Evolutionary conservation across 2,888 invertebrate species (phyloP).

Genomic region (Furcula furcula): DNA sequence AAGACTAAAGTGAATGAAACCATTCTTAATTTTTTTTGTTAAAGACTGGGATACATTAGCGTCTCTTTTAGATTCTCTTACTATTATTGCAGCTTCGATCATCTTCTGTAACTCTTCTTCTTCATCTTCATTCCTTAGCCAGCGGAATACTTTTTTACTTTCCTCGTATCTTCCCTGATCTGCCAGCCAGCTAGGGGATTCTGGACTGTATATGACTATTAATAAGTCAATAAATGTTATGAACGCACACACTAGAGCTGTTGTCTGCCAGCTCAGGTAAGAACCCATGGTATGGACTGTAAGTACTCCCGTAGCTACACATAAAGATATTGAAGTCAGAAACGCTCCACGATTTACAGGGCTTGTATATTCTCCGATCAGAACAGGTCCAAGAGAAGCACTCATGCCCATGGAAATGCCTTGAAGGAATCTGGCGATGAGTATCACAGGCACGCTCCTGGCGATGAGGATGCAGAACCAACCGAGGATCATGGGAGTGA

Average conservation of each 20-base stretch:
- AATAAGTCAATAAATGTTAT: conserved; percentile 65
- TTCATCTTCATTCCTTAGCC: conserved; percentile 71
- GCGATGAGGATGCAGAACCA: conserved; percentile 69
- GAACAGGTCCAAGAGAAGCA: conserved; percentile 62
- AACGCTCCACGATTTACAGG: conserved; percentile 82
- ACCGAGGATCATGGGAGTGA: conserved; percentile 65
- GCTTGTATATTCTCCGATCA: conserved; percentile 76
- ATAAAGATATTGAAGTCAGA: conserved; percentile 76
- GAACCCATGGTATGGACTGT: conserved; percentile 82
- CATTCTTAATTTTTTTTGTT: conserved; percentile 21
- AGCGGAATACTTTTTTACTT: conserved; percentile 75
- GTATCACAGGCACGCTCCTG: conserved; percentile 46
- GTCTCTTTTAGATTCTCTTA: conserved; percentile 40
- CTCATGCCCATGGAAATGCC: conserved; percentile 73
- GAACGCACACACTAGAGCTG: conserved; percentile 66
- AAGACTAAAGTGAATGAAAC: conserved; percentile 25
- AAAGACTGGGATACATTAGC: conserved; percentile 32
- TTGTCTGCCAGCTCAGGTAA: conserved; percentile 75
- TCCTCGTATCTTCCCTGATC: conserved; percentile 74
- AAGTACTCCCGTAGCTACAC: conserved; percentile 80
- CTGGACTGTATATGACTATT: conserved; percentile 64
- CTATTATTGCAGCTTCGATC: conserved; percentile 48
- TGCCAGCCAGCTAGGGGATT: conserved; percentile 84
- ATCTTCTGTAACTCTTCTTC: conserved; percentile 57
- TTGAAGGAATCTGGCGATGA: conserved; percentile 48